Percentiles rank a stretch among this genome's conserved stretches.
Conservation (phyloP, 2,888 invertebrate species). For the Diadegma fenestrale region DNA sequence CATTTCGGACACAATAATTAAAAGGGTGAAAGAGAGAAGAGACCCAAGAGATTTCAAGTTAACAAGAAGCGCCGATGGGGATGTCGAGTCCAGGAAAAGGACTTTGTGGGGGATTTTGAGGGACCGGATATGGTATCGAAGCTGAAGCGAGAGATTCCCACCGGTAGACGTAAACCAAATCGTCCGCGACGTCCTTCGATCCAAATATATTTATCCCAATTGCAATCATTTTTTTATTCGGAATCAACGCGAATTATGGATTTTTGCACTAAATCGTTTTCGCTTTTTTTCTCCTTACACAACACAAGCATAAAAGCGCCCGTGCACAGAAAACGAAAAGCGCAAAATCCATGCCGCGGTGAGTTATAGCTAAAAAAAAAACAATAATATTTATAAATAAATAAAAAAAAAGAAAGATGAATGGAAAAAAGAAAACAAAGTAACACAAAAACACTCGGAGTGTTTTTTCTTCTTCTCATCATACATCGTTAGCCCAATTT, state of each 20-base stretch:
- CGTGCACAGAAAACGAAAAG: conserved; percentile 12
- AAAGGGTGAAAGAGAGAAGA: background rate
- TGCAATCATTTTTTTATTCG: conserved; percentile 19
- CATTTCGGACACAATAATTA: conserved; percentile 8
- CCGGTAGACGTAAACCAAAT: background rate
- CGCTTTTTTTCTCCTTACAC: conserved; percentile 3
- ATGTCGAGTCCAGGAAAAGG: background rate
- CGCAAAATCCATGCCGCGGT: conserved; percentile 32
- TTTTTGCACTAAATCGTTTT: background rate
- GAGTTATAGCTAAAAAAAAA: conserved; percentile 44
- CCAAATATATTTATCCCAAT: conserved; percentile 19
- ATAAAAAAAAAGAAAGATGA: conserved; percentile 12
- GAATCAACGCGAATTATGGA: background rate
- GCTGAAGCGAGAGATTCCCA: background rate
- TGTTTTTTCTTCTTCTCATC: conserved; percentile 34
- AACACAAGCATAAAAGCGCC: background rate
- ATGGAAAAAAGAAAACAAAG: conserved; percentile 12
- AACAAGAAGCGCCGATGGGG: background rate
- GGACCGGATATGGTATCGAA: background rate
- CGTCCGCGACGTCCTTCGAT: conserved; percentile 16
- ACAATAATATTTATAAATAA: conserved; percentile 36
- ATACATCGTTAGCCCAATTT: conserved; percentile 50
- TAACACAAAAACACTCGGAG: conserved; percentile 27
- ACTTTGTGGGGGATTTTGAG: background rate
- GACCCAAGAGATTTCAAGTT: background rate